These are phyloP conservation scores for Rhyzopertha dominica DNA, from an alignment of 1,140 invertebrate genomes.

Conservation along the genomic window DNA sequence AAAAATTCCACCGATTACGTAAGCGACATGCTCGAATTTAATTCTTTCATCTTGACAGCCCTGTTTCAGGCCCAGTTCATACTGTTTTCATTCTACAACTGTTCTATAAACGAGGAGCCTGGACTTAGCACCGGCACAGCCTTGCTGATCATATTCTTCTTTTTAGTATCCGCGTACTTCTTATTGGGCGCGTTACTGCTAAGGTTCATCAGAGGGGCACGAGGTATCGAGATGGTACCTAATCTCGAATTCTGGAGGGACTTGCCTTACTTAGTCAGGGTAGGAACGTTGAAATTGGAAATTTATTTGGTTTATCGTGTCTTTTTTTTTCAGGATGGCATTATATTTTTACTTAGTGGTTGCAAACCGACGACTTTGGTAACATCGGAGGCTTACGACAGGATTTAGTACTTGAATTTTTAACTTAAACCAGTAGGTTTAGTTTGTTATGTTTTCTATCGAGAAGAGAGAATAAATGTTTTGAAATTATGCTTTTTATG, in stretches of 20 bases:
- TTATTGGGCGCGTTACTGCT: conserved; percentile 48
- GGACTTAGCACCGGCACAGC: conserved; percentile 34
- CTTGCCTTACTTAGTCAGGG: conserved; percentile 52
- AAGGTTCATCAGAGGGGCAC: conserved; percentile 54
- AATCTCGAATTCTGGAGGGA: conserved; percentile 54
- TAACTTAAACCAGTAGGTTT: too few relatives aligned
- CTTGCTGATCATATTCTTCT: conserved; percentile 34
- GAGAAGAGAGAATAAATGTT: too few relatives aligned
- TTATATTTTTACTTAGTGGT: conserved; percentile 31
- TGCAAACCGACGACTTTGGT: conserved; percentile 29
- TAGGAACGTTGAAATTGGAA: conserved; percentile 34
- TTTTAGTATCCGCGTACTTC: conserved; percentile 29
- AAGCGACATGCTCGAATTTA: too few relatives aligned
- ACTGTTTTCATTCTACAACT: too few relatives aligned
- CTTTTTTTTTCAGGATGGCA: conserved; percentile 31
- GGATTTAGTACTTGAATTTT: conserved; percentile 25
- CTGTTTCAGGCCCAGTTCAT: too few relatives aligned
- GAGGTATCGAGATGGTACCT: conserved; percentile 53
- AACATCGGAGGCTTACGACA: conserved; percentile 35
- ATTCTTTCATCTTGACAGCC: too few relatives aligned
- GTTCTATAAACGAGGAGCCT: conserved; percentile 15
- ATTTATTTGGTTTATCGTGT: neutral
- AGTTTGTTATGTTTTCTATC: too few relatives aligned
- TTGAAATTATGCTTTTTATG: too few relatives aligned
- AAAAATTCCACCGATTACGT: too few relatives aligned